Evolutionary conservation across 2,797 vertebrate genomes (phyloP).

Genomic region (Poecilia wingei): DNA sequence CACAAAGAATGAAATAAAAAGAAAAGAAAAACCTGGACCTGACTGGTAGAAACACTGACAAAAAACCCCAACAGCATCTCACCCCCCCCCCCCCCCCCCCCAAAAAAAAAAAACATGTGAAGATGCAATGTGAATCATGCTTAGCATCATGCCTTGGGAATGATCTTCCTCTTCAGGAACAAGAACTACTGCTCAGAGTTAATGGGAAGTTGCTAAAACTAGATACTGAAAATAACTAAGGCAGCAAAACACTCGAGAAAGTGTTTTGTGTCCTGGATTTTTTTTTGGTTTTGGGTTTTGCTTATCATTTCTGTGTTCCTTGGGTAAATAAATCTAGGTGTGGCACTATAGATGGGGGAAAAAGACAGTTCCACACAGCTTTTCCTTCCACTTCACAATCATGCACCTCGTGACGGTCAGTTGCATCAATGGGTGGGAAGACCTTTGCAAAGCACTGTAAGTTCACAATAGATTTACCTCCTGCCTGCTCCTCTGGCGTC

Average conservation of each 20-base stretch:
- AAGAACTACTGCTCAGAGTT: not conserved
- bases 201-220: not conserved
- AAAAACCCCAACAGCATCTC: no score
- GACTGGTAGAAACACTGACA: no score
- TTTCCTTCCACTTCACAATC: not conserved
- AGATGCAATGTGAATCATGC: no score
- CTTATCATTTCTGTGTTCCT: not conserved
- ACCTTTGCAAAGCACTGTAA: not conserved
- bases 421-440: not conserved
- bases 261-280: not conserved
- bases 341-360: not conserved
- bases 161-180: not conserved
- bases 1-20: no score
- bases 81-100: no score
- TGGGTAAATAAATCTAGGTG: not conserved
- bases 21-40: no score
- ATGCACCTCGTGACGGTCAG: not conserved
- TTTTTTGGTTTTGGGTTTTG: no score
- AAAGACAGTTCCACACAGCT: not conserved
- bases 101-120: no score
- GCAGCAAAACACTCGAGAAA: not conserved
- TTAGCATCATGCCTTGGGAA: not conserved
- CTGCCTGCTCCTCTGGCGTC: slow-evolving; percentile 1
- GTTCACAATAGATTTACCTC: slow-evolving; percentile 1
- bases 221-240: not conserved